Base-by-base conservation (phyloP, 37 sponge, comb jelly and placozoan species). In the Cliona cf. orientalis region DNA sequence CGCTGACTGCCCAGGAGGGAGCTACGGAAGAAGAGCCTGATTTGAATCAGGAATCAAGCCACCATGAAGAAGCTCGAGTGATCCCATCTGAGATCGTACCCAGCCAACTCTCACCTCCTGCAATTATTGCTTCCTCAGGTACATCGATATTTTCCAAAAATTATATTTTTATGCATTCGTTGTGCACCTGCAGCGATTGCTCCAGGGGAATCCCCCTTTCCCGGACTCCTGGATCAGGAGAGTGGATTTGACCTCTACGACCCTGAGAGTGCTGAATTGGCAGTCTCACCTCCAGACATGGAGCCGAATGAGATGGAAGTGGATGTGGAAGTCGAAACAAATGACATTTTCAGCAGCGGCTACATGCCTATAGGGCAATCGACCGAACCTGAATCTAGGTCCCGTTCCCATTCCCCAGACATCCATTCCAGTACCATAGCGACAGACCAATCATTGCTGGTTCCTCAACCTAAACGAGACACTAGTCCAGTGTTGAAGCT, bases 231-330 rank as follows among this genome's bases (percentile, higher is more conserved):
- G 31, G 49, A 25, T 4, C 46, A 73, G 46, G 64, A 42, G 25
- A 37, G 45, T 26, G 65, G 62, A 32, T 77, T 77, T 77, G 61
- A 77, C 29, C 65, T 63, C 19, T 62, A 77, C 25, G 78, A 77
- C 21, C 44, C 46, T 0, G 65, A 77, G 65, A 63, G 34, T 9
- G 28, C 2, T 5, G 60, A 7, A 35, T 35, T 35, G 34, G 36
- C 33, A 29, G 66, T 38, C 66, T 3, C 66, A 29, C 37, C 37
- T 31, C 66, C 66, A 17, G n/a, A n/a, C n/a, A n/a, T n/a, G n/a
- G n/a, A n/a, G n/a, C n/a, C n/a, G n/a, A n/a, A n/a, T n/a, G n/a
- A n/a, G n/a, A n/a, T n/a, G n/a, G n/a, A n/a, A n/a, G n/a, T n/a
- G n/a, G n/a, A n/a, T n/a, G n/a, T n/a, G n/a, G n/a, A n/a, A n/a